Evolutionary conservation across 2,113 vertebrate species (phyloP).

Genomic region (Dicrurus megarhynchus): DNA sequence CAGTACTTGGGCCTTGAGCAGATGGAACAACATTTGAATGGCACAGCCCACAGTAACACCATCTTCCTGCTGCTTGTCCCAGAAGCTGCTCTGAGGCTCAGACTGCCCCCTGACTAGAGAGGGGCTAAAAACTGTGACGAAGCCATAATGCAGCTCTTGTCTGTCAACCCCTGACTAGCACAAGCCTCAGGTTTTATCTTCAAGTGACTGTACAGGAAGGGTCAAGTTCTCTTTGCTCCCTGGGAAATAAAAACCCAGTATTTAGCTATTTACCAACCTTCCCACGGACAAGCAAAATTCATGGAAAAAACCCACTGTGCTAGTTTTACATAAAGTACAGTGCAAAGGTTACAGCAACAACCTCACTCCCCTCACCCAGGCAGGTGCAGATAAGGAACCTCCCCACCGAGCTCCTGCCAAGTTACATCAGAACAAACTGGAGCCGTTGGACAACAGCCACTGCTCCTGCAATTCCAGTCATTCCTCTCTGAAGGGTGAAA

Average conservation of each 20-base stretch:
- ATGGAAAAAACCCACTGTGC: not conserved
- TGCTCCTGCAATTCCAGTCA: rapidly evolving
- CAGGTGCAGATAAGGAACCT: rapidly evolving
- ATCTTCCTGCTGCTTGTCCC: not conserved
- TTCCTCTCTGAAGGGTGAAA: not conserved
- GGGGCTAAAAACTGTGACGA: not conserved
- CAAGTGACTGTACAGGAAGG: not conserved
- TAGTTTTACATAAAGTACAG: not conserved
- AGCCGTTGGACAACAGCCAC: rapidly evolving
- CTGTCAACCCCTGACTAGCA: not conserved
- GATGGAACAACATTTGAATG: rapidly evolving
- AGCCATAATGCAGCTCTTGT: not conserved
- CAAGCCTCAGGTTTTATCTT: not conserved
- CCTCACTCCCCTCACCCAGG: rapidly evolving
- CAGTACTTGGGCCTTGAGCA: not conserved
- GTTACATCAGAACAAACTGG: not conserved
- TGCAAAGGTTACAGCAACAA: not conserved
- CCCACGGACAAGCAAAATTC: not conserved
- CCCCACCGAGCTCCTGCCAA: rapidly evolving
- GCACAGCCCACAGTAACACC: not conserved
- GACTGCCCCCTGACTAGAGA: too few relatives aligned
- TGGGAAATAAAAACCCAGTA: not conserved
- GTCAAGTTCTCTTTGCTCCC: not conserved
- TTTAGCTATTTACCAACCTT: not conserved
- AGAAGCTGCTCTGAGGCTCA: not conserved